These are phyloP conservation scores for Drosophila pegasa DNA, from an alignment of 2,888 invertebrate species.

Conservation along the genomic window DNA sequence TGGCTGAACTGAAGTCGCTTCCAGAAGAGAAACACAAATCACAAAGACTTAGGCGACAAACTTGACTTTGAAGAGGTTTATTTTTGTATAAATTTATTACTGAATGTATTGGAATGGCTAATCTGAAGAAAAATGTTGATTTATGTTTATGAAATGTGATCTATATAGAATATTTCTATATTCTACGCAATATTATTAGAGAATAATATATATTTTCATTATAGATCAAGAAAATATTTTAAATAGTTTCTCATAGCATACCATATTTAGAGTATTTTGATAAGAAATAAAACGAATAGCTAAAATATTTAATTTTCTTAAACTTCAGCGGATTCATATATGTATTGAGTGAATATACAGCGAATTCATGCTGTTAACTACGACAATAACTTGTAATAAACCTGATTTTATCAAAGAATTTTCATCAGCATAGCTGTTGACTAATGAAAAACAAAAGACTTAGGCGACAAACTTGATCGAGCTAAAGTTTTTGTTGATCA, in stretches of 20 bases:
- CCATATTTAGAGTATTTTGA: not conserved
- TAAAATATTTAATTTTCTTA: not conserved
- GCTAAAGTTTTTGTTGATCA: not conserved
- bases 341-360: not conserved
- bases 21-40: slow-evolving; percentile 46
- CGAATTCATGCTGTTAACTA: not conserved
- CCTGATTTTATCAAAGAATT: not conserved
- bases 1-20: slow-evolving; percentile 17
- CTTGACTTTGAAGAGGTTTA: slow-evolving; percentile 34
- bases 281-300: not conserved
- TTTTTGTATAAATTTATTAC: not conserved
- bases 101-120: not conserved
- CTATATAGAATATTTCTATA: not conserved
- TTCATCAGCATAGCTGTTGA: not conserved
- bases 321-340: not conserved
- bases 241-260: too few species aligned
- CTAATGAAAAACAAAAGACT: not conserved
- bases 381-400: not conserved
- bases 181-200: too few species aligned
- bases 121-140: not conserved
- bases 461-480: slow-evolving; percentile 7
- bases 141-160: not conserved
- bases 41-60: slow-evolving; percentile 71
- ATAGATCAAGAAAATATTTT: too few species aligned
- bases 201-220: too few species aligned